Evolutionary conservation across 2,888 invertebrate genomes (phyloP).

Genomic region (Diarsia mendica): DNA sequence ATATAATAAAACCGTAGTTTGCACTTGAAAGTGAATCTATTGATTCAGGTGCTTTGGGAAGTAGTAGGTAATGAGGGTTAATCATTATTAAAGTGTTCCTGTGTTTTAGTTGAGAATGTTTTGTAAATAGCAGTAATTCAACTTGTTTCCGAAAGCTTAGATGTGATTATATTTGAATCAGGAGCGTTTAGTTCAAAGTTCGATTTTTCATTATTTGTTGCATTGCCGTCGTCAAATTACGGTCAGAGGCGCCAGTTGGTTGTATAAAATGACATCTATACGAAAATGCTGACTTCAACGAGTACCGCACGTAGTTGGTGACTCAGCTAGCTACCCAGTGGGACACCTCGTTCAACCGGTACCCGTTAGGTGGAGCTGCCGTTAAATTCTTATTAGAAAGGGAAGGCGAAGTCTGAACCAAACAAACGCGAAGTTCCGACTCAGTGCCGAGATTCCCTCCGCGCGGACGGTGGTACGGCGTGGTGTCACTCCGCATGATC

Average conservation of each 20-base stretch:
- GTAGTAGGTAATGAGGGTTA: neutral
- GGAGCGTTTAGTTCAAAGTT: neutral
- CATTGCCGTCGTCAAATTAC: neutral
- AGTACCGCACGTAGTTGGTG: neutral
- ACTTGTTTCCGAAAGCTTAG: neutral
- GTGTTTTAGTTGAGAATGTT: neutral
- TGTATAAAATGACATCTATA: constrained; percentile 40
- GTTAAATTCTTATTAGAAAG: constrained; percentile 75
- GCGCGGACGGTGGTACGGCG: constrained; percentile 69
- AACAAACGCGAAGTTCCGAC: constrained; percentile 74
- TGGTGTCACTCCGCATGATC: constrained; percentile 51
- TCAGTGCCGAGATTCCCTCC: constrained; percentile 84
- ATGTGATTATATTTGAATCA: neutral
- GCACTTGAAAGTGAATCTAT: neutral
- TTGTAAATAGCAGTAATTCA: neutral
- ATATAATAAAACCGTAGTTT: neutral
- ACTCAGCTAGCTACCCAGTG: neutral
- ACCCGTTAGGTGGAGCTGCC: constrained; percentile 76
- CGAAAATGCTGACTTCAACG: neutral
- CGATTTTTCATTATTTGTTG: constrained; percentile 12
- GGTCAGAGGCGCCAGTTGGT: neutral
- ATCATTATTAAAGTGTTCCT: neutral
- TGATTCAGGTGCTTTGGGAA: constrained; percentile 16
- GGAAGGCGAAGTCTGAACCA: constrained; percentile 78
- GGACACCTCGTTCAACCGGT: constrained; percentile 18